These are phyloP conservation scores for Homalodisca vitripennis DNA, from an alignment of 1,140 invertebrate genomes.

Conservation along the genomic window DNA sequence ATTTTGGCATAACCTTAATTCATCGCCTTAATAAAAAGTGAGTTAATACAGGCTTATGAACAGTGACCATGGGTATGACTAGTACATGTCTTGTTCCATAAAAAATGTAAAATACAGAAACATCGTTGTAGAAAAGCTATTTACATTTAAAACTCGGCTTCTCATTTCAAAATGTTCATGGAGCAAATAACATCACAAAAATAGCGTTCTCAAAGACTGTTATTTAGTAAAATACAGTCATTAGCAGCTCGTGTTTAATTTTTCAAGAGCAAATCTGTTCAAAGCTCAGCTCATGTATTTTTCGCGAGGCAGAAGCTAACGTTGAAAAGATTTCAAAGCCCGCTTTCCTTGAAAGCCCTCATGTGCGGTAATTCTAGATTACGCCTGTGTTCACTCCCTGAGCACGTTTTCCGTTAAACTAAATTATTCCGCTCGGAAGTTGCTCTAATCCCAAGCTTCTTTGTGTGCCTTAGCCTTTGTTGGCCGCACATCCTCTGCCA, in stretches of 20 bases:
- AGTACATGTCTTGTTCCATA: too few relatives aligned
- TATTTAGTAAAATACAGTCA: neutral
- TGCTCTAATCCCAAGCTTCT: neutral
- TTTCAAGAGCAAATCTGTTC: slow-evolving; percentile 4
- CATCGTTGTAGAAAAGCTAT: too few relatives aligned
- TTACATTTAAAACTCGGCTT: too few relatives aligned
- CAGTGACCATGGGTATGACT: too few relatives aligned
- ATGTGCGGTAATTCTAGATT: neutral
- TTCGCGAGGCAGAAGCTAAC: neutral
- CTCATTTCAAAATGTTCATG: too few relatives aligned
- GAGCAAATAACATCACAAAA: too few relatives aligned
- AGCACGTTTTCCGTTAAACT: slow-evolving; percentile 5
- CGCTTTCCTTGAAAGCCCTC: neutral
- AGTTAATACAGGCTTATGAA: too few relatives aligned
- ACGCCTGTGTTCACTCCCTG: neutral
- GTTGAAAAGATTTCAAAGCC: slow-evolving; percentile 4
- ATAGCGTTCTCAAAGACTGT: neutral
- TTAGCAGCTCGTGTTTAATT: neutral
- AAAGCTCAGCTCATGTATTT: slow-evolving; percentile 9
- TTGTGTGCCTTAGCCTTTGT: slow-evolving; percentile 12
- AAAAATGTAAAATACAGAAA: too few relatives aligned
- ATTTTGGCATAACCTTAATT: too few relatives aligned
- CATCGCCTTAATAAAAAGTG: too few relatives aligned
- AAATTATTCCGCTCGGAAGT: slow-evolving; percentile 25
- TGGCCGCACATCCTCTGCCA: neutral